These are phyloP conservation scores for Pinctada fucata DNA, from an alignment of 2,888 invertebrate genomes.

Conservation along the genomic window DNA sequence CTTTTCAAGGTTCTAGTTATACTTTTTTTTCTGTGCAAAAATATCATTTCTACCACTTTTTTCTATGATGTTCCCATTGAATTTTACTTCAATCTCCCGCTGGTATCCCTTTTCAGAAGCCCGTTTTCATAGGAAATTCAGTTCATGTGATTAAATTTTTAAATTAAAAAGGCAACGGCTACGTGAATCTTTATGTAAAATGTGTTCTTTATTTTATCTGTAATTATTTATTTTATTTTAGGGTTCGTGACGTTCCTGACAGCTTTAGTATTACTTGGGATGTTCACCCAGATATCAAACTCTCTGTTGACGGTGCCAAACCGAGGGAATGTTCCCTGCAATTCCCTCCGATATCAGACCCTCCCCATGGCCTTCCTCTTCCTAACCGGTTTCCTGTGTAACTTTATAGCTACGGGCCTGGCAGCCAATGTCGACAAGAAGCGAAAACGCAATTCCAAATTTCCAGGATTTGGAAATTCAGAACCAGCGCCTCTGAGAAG, in stretches of 20 bases:
- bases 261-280: neutral
- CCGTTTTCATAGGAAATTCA: too few species aligned
- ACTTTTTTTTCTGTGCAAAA: too few species aligned
- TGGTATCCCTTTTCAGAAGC: too few species aligned
- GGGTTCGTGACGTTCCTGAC: neutral
- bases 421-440: constrained; percentile 3
- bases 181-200: too few species aligned
- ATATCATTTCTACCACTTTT: too few species aligned
- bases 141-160: too few species aligned
- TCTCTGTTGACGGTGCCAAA: neutral
- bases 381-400: neutral
- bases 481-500: neutral
- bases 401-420: constrained; percentile 5
- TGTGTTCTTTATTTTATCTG: too few species aligned
- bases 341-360: neutral
- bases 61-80: too few species aligned
- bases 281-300: neutral
- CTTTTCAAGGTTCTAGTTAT: too few species aligned
- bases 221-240: neutral
- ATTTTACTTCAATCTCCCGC: too few species aligned
- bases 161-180: too few species aligned
- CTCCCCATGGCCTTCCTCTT: constrained; percentile 3
- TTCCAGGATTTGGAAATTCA: neutral
- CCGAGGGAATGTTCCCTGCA: neutral
- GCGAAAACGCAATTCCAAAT: neutral